phyloP scores from a whole-genome alignment of 2,797 vertebrate species.

The Huso huso region DNA sequence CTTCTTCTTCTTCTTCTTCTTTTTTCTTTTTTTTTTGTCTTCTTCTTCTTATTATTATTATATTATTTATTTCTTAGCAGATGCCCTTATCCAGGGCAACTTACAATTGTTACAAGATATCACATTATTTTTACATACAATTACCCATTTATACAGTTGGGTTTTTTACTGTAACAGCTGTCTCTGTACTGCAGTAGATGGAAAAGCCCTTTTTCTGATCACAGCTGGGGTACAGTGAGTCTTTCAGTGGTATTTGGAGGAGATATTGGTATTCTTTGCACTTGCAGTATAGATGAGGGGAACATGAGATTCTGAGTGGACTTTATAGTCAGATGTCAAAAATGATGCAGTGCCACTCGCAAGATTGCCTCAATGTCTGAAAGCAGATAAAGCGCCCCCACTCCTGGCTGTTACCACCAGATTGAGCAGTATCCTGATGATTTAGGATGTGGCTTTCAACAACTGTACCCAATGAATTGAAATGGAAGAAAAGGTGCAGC shows the following conservation, averaged over 20 bases:
- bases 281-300: background rate
- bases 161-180: too few species aligned
- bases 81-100: too few species aligned
- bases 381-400: background rate
- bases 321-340: constrained; percentile 18
- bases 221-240: background rate
- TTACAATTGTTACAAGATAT: too few species aligned
- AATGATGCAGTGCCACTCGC: constrained; percentile 18
- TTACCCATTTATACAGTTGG: too few species aligned
- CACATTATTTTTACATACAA: too few species aligned
- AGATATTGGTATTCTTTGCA: constrained; percentile 12
- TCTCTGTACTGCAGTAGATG: too few species aligned
- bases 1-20: too few species aligned
- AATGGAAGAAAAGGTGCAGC: constrained; percentile 28
- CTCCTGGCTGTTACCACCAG: constrained; percentile 20
- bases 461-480: constrained; percentile 28
- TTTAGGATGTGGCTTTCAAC: constrained; percentile 21
- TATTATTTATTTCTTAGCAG: too few species aligned
- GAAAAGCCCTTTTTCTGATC: background rate
- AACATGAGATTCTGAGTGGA: background rate
- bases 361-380: constrained; percentile 15
- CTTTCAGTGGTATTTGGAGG: too few species aligned
- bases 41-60: too few species aligned
- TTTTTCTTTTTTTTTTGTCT: too few species aligned
- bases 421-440: constrained; percentile 12